Percentiles rank a stretch among this genome's conserved stretches.
Conservation (phyloP, 1,140 invertebrate genomes). For the Zaprionus nigranus region DNA sequence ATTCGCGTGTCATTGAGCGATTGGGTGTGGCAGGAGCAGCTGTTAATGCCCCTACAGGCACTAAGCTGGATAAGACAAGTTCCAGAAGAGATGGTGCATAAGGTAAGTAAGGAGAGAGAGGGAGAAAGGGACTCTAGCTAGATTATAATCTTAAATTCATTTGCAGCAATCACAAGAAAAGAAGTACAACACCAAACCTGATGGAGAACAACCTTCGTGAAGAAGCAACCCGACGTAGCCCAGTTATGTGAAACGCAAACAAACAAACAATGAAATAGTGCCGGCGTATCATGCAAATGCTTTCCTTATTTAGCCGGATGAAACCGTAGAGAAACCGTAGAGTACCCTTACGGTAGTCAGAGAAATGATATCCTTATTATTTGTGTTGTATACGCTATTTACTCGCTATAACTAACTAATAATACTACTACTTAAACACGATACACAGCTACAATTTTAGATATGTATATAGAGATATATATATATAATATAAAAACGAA, state of each 20-base stretch:
- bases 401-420: constrained; percentile 41
- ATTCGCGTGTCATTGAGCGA: constrained; percentile 67
- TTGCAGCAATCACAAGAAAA: constrained; percentile 8
- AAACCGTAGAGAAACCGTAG: neutral
- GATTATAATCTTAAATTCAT: neutral
- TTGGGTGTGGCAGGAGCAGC: constrained; percentile 39
- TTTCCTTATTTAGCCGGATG: constrained; percentile 44
- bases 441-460: constrained; percentile 25
- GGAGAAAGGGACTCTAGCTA: neutral
- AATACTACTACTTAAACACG: constrained; percentile 29
- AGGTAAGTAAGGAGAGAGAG: constrained; percentile 21
- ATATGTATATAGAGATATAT: constrained; percentile 25
- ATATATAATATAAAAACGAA: constrained; percentile 14
- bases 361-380: constrained; percentile 40
- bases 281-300: constrained; percentile 12
- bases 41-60: neutral
- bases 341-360: constrained; percentile 16
- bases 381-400: constrained; percentile 44
- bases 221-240: constrained; percentile 8
- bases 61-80: constrained; percentile 46
- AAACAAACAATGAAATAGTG: constrained; percentile 6
- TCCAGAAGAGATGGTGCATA: constrained; percentile 52
- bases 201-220: neutral
- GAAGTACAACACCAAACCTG: neutral
- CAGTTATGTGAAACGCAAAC: constrained; percentile 19